Evolutionary conservation across 2,113 vertebrate genomes (phyloP), one percentile per base, ranked within the genome.

Genomic region (Barnardius zonarius): DNA sequence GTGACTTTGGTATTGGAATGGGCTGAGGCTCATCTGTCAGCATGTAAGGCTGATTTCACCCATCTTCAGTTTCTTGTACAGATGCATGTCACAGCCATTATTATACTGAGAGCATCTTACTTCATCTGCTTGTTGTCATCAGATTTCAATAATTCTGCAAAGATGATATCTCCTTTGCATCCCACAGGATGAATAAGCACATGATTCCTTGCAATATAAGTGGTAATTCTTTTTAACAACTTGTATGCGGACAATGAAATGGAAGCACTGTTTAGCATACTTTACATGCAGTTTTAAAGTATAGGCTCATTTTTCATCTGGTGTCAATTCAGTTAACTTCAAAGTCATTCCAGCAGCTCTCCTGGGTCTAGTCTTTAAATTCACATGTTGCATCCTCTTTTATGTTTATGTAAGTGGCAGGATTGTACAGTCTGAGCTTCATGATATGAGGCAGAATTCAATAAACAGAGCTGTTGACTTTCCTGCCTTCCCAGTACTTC

Each of bases 131-230:
- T 61, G 22, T 54, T 86, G 69, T 85, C 51, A 91, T 91, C 69
- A 89, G 62, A 82, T 87, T 95, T 84, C 77, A 95, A 15, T 91
- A 89, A 82, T 82, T 92, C 35, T 77, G 52, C n/a, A 17, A 55
- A 75, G 62, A 46, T 0, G 0, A 39, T 68, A 17, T 84, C 37
- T 85, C 24, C 27, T 90, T 57, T 76, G 57, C 84, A 88, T 83
- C 78, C 81, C n/a, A 8, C 18, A 73, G 66, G 74, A 62, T 0
- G 0, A 70, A 92, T 83, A 20, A 73, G 49, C 33, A 24, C 19
- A 1, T 10, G 33, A 82, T 66, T 80, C n/a, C 39, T 76, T 62
- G 69, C 41, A 37, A 52, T 41, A 6, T 25, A 27, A 61, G 66
- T 69, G 57, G 19, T 82, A 83, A 79, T 87, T 91, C 27, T 72